Base-by-base conservation (phyloP, 1,140 invertebrate genomes). In the Radopholus similis region DNA sequence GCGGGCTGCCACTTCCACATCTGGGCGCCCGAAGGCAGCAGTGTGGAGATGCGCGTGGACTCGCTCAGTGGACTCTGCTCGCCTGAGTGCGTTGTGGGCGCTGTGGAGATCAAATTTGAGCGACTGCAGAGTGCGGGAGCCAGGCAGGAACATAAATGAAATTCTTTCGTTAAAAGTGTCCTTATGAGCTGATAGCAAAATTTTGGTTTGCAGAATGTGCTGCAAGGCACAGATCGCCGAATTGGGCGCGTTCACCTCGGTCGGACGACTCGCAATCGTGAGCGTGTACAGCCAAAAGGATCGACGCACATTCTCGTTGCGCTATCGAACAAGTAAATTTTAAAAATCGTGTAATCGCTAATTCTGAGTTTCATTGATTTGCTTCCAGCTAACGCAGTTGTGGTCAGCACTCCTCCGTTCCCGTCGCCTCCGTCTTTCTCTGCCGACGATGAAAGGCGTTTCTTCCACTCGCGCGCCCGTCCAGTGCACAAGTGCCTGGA, bases 211-310 rank as follows among this genome's bases (percentile, higher is more conserved):
- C 34, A 66, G 64, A 53, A 44, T 77, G 38, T 77, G 71, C 42
- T 72, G 70, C 65, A 51, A 69, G 2, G 38, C 69, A 9, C 71
- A 72, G 18, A 76, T 71, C 44, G 23, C 35, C 21, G 70, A 72
- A 9, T 38, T 72, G 51, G 70, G 70, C 32, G 35, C 15, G n/a
- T 9, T 72, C 1, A 34, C 6, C 1, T 64, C 68, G 13, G 38
- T 21, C 23, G 44, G 37, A 3, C 47, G 42, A 18, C 38, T 77
- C 73, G 67, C 67, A 18, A 44, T 72, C 34, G 54, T 75, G 1
- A 77, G 74, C 37, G 21, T 73, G 23, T 72, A 72, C 58, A 77
- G 38, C 9, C 70, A 72, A 49, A 72, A 75, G 28, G 70, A 30
- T 21, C 30, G 49, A 30, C 71, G 49, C 18, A 32, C 28, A 23